Percentiles rank a stretch among this genome's conserved stretches.
Conservation (phyloP, 2,113 vertebrate genomes). For the Leucopternis melanops region DNA sequence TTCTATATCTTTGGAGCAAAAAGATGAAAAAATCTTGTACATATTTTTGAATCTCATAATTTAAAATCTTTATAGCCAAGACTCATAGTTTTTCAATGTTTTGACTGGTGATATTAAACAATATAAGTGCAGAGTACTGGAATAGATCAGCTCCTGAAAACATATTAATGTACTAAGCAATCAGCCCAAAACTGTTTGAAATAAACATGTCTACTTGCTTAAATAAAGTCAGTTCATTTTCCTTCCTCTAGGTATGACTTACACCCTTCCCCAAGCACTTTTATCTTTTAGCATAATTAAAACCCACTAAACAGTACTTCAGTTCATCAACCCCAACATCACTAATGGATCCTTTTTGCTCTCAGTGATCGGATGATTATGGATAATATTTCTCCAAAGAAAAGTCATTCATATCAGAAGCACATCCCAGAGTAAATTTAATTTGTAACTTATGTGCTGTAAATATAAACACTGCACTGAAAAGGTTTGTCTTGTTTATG, state of each 20-base stretch:
- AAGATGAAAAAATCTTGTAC: neutral
- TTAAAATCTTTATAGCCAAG: neutral
- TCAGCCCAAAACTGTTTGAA: constrained; percentile 13
- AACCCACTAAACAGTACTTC: constrained; percentile 31
- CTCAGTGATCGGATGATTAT: neutral
- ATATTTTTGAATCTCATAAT: neutral
- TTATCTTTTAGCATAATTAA: constrained; percentile 41
- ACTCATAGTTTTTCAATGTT: neutral
- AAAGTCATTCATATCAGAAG: neutral
- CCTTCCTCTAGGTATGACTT: neutral
- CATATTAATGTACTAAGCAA: neutral
- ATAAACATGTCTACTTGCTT: constrained; percentile 19
- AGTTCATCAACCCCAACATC: constrained; percentile 12
- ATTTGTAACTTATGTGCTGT: constrained; percentile 35
- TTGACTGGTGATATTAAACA: neutral
- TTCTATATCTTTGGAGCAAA: neutral
- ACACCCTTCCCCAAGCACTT: neutral
- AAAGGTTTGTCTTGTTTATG: constrained; percentile 44
- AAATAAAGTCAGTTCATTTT: constrained; percentile 29
- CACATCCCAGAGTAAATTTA: constrained; percentile 28
- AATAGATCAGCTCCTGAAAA: neutral
- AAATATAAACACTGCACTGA: constrained; percentile 22
- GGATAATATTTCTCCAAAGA: constrained; percentile 34
- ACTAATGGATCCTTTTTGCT: constrained; percentile 6
- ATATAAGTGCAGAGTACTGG: neutral